Evolutionary conservation across 2,797 vertebrate species (phyloP).

Genomic region (Poeciliopsis infans): DNA sequence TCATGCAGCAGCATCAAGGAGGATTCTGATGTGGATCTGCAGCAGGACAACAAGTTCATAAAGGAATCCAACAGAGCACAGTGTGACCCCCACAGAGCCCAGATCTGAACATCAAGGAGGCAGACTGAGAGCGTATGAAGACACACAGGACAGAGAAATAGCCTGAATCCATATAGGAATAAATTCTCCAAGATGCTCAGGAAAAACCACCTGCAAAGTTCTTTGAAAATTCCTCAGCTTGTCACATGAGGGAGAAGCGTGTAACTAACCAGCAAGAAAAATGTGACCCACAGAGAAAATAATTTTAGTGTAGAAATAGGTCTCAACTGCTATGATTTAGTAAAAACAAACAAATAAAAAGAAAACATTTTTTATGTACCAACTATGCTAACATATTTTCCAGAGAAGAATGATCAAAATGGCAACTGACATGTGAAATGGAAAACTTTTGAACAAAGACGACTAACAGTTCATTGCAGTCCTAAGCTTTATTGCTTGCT

Average conservation of each 20-base stretch:
- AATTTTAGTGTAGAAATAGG: background rate
- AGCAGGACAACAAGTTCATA: constrained; percentile 19
- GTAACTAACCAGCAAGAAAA: constrained; percentile 2
- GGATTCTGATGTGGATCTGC: constrained; percentile 2
- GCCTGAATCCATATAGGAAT: constrained; percentile 5
- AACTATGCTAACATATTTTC: background rate
- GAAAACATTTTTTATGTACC: background rate
- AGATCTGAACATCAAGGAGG: constrained; percentile 7
- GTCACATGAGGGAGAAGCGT: background rate
- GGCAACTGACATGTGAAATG: background rate
- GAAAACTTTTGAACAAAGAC: background rate
- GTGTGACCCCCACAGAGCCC: constrained; percentile 6
- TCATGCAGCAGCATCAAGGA: background rate
- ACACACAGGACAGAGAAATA: constrained; percentile 5
- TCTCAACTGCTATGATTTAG: background rate
- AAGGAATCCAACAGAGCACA: constrained; percentile 5
- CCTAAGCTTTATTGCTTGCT: background rate
- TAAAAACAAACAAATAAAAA: background rate
- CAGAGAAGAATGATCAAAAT: background rate
- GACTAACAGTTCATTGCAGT: background rate
- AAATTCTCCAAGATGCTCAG: background rate
- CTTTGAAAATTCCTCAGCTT: constrained; percentile 9
- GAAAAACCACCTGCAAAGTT: background rate
- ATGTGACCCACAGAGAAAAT: background rate
- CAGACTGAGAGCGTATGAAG: constrained; percentile 6